These are phyloP conservation scores for Heliconius hewitsoni DNA, from an alignment of 1,140 invertebrate genomes.

Conservation along the genomic window DNA sequence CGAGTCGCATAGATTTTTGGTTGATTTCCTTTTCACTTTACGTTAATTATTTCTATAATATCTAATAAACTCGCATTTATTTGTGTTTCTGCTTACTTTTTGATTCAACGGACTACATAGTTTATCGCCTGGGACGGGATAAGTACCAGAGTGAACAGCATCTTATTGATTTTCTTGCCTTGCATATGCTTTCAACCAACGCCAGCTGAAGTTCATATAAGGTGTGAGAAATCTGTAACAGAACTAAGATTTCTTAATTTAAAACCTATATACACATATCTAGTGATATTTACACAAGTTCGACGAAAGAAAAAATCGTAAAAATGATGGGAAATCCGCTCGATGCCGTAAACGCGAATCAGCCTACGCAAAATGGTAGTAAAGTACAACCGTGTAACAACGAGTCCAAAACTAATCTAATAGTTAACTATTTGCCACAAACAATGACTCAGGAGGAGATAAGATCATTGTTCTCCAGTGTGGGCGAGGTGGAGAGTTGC, in stretches of 20 bases:
- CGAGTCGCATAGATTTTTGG: conserved; percentile 80
- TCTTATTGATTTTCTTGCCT: conserved; percentile 81
- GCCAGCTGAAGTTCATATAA: conserved; percentile 71
- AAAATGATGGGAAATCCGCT: conserved; percentile 81
- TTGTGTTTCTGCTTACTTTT: conserved; percentile 72
- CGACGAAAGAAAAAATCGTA: conserved; percentile 25
- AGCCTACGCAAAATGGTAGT: conserved; percentile 83
- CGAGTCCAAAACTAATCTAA: conserved; percentile 89
- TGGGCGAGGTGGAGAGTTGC: conserved; percentile 94
- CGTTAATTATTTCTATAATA: conserved; percentile 75
- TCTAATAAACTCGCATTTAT: conserved; percentile 77
- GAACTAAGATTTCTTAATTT: conserved; percentile 56
- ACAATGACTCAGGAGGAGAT: conserved; percentile 96
- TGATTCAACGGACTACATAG: conserved; percentile 67
- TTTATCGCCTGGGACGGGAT: conserved; percentile 66
- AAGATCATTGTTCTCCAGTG: conserved; percentile 90
- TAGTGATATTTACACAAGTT: conserved; percentile 11
- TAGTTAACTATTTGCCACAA: conserved; percentile 96
- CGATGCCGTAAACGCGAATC: conserved; percentile 79
- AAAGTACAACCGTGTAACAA: conserved; percentile 82
- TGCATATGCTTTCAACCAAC: conserved; percentile 79
- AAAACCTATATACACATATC: conserved; percentile 26
- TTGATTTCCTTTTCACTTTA: conserved; percentile 81
- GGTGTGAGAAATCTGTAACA: conserved; percentile 61
- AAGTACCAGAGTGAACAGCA: conserved; percentile 78